Evolutionary conservation across 2,797 vertebrate genomes (phyloP).

Genomic region (Protosalanx chinensis): DNA sequence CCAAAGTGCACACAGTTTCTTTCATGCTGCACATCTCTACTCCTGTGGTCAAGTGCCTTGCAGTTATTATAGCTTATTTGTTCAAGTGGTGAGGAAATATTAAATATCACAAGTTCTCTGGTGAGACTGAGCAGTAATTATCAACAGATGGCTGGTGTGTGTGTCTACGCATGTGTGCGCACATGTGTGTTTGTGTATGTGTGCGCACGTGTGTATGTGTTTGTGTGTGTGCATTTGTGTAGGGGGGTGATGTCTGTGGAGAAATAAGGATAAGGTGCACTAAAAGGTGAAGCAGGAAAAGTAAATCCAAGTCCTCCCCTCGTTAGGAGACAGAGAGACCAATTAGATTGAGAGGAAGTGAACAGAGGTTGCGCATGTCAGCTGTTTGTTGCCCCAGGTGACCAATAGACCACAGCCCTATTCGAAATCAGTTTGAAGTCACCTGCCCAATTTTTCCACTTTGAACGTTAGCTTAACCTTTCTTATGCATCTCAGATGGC

Average conservation of each 20-base stretch:
- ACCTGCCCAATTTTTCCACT: slow-evolving; percentile 55
- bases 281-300: slow-evolving; percentile 31
- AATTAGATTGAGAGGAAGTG: slow-evolving; percentile 48
- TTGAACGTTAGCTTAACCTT: slow-evolving; percentile 67
- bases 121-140: slow-evolving; percentile 90
- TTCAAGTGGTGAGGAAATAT: slow-evolving; percentile 99
- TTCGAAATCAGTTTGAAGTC: slow-evolving; percentile 58
- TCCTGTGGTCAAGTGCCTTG: slow-evolving; percentile 90
- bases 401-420: slow-evolving; percentile 54
- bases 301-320: too few relatives aligned
- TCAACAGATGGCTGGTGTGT: slow-evolving; percentile 84
- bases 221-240: slow-evolving; percentile 23
- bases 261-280: slow-evolving; percentile 23
- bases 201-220: slow-evolving; percentile 18
- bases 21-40: slow-evolving; percentile 82
- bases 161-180: slow-evolving; percentile 24
- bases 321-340: slow-evolving; percentile 21
- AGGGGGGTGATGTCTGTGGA: slow-evolving; percentile 30
- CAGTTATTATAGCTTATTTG: slow-evolving; percentile 92
- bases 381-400: slow-evolving; percentile 37
- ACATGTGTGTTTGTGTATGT: slow-evolving; percentile 27
- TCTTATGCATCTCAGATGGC: slow-evolving; percentile 41
- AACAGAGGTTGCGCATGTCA: slow-evolving; percentile 49
- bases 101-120: slow-evolving; percentile 95
- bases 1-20: slow-evolving; percentile 74